Evolutionary conservation across 2,888 invertebrate species (phyloP).

Genomic region (Hecatera dysodea): DNA sequence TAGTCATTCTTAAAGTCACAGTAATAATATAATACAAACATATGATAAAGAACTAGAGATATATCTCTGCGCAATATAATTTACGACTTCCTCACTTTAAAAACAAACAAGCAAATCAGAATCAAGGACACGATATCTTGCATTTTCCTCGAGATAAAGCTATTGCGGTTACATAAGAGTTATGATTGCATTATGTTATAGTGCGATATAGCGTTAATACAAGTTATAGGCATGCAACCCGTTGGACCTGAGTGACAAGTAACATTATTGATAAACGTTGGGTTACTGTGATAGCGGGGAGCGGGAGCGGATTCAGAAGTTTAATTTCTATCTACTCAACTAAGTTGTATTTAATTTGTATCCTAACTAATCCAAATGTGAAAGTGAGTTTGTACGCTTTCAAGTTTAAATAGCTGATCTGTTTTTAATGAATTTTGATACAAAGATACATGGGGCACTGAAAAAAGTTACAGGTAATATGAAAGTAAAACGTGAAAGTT

Average conservation of each 20-base stretch:
- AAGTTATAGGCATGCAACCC: slow-evolving; percentile 57
- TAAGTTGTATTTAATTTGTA: no score
- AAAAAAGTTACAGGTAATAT: no score
- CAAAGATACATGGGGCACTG: no score
- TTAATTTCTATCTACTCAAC: no score
- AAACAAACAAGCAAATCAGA: slow-evolving; percentile 31
- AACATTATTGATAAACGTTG: slow-evolving; percentile 69
- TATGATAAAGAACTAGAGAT: neutral
- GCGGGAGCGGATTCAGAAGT: neutral
- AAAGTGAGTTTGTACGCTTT: no score
- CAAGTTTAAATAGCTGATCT: no score
- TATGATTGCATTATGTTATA: slow-evolving; percentile 62
- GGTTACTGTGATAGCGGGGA: slow-evolving; percentile 6
- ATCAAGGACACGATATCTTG: slow-evolving; percentile 29
- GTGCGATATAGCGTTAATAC: slow-evolving; percentile 55
- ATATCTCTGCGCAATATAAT: neutral
- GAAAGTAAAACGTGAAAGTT: no score
- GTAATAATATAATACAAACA: neutral
- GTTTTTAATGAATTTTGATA: no score
- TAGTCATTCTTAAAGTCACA: neutral
- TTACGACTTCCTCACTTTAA: slow-evolving; percentile 39
- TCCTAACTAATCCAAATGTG: no score
- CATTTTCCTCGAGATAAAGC: slow-evolving; percentile 55
- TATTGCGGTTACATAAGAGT: slow-evolving; percentile 52
- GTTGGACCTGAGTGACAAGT: slow-evolving; percentile 65